Percentiles rank a stretch among this genome's conserved stretches.
Conservation (phyloP, 2,113 vertebrate genomes). For the Cinclus mexicanus region DNA sequence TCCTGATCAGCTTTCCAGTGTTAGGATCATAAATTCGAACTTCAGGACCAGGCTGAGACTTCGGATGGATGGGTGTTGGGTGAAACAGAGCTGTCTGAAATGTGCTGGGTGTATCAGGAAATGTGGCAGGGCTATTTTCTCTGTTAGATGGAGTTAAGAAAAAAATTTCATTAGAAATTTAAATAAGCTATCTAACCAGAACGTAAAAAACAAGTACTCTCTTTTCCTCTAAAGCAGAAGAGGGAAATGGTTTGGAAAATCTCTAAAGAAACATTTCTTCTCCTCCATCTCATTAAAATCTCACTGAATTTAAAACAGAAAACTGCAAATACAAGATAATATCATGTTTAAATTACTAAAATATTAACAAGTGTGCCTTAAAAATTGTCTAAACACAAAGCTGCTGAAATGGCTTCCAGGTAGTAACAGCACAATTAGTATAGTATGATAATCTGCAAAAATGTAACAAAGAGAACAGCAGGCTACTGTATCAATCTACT, state of each 20-base stretch:
- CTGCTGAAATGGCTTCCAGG: neutral
- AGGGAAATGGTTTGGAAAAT: neutral
- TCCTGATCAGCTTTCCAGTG: slow-evolving; percentile 93
- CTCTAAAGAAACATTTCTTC: neutral
- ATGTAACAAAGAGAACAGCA: neutral
- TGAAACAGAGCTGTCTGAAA: slow-evolving; percentile 81
- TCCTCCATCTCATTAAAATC: neutral
- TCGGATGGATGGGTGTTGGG: slow-evolving; percentile 81
- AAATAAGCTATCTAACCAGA: neutral
- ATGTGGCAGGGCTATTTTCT: slow-evolving; percentile 84
- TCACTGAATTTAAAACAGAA: neutral
- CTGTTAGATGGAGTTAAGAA: slow-evolving; percentile 62
- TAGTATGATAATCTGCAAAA: neutral
- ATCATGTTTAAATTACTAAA: neutral
- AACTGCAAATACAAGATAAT: neutral
- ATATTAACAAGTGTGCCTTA: neutral
- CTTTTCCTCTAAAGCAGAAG: neutral
- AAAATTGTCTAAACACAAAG: neutral
- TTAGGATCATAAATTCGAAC: slow-evolving; percentile 88
- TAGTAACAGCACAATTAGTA: neutral
- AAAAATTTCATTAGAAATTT: neutral
- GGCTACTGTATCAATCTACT: neutral
- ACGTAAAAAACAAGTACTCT: fast-evolving
- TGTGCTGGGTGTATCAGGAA: slow-evolving; percentile 78
- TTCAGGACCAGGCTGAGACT: slow-evolving; percentile 76